These are phyloP conservation scores for Sebastes iracundus DNA, from an alignment of 2,797 vertebrate species.

Conservation along the genomic window DNA sequence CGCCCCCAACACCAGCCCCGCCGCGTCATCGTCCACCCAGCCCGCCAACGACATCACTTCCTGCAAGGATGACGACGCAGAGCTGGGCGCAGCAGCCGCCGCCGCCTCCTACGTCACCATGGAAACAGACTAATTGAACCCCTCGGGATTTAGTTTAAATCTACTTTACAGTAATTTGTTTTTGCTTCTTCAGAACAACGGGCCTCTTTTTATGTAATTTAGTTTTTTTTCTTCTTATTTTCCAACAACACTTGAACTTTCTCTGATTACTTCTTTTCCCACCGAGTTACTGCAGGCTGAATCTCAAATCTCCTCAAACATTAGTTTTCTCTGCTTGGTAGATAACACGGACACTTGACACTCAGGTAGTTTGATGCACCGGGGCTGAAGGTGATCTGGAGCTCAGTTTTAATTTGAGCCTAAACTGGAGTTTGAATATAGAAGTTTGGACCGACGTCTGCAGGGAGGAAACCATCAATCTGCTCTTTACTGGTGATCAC, in stretches of 20 bases:
- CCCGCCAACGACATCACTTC: conserved; percentile 57
- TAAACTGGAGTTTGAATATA: neutral
- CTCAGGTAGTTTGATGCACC: conserved; percentile 10
- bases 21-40: conserved; percentile 48
- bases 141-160: neutral
- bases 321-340: neutral
- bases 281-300: neutral
- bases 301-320: neutral
- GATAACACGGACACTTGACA: neutral
- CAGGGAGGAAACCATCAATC: neutral
- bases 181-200: neutral
- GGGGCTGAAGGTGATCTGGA: neutral
- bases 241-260: conserved; percentile 21
- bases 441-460: neutral
- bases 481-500: neutral
- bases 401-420: neutral
- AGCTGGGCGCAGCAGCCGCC: conserved; percentile 23
- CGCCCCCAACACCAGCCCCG: conserved; percentile 27
- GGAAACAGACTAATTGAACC: conserved; percentile 76
- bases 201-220: neutral
- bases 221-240: neutral
- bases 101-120: conserved; percentile 66
- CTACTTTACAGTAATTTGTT: neutral
- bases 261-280: neutral
- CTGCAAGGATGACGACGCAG: conserved; percentile 41